Base-by-base conservation (phyloP, 2,113 vertebrate species). In the Crotalus horridus region DNA sequence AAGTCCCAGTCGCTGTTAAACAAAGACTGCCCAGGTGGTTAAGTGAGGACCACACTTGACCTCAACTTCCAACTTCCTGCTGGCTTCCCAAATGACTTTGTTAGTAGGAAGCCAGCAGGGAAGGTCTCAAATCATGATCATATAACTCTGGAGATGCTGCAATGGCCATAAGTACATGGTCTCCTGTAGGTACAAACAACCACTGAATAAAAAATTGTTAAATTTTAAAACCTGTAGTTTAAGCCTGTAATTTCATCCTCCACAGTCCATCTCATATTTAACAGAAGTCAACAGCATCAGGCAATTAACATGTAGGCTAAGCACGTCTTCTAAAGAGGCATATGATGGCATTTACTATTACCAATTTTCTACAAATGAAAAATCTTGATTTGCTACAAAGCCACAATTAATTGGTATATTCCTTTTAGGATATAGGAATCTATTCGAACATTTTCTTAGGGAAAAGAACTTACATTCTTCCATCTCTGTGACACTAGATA, bases 401-500 rank as follows among this genome's bases (percentile, higher is more conserved):
- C 24, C 23, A 11, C 33, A 43, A 56, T 53, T 89, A 23, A 13
- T 23, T 23, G n/a, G 20, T 21, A 12, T 10, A 55, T 10, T 43
- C 21, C 81, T 56, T 51, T 91, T 29, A 85, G n/a, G 54, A 51
- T 53, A 33, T 4, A 13, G 17, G 29, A 43, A 6, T 56, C 8
- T 10, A 56, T 24, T 87, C n/a, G 87, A 61, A 54, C 3, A 21
- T 20, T 51, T 81, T 48, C 10, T 74, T n/a, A 8, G 51, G 48
- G 48, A 89, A 88, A 55, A 13, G 3, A 43, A 96, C 96, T 96
- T 95, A 99, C 98, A 98, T 11, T 99, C 98, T 12, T 96, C 96
- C 21, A 95, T 89, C 13, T 98, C 98, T 29, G 59, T 74, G 85
- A 98, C 3, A 43, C 69, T 0, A 0, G 93, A 43, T 13, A 96